Evolutionary conservation across 2,888 invertebrate genomes (phyloP), one percentile per base, ranked within the genome.

Genomic region (Watsonalla cultraria): DNA sequence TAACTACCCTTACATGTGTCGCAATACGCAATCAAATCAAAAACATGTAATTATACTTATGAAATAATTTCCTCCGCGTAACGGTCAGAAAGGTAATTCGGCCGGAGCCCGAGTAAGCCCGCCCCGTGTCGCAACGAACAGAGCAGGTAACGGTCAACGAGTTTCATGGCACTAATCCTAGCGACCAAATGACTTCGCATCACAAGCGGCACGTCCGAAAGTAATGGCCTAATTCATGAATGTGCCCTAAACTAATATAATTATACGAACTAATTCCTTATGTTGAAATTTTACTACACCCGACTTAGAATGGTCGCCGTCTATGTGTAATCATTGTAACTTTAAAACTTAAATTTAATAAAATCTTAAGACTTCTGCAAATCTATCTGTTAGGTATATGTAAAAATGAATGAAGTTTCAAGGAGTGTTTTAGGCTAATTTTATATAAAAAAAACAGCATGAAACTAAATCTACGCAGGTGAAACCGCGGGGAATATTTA

Each of bases 221-320:
- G 61, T 72, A 69, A 76, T 70, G 58, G 68, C 59, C 57, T 65
- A 67, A 69, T 70, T 70, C 72, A 66, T 67, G 68, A 66, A 69
- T 67, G 61, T 65, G 24, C 52, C 54, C 51, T 54, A 24, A 49
- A 52, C 52, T 55, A 54, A 58, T 50, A 51, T 24, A 48, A 48
- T 48, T 48, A 48, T 14, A 48, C 34, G 37, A 24, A 24, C 24
- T 37, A 35, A 8, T 37, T 7, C 37, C 37, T 7, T 37, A 37
- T 37, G 37, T 37, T 37, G 37, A 8, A 24, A 24, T 24, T 24
- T 24, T 24, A 24, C 24, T 11, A 8, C 5, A 42, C 5, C 11
- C 11, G 5, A 42, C 42, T 42, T 42, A 7, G 11, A 42, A 11
- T 42, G 11, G 8, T 42, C 5, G 5, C 42, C 39, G 7, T 8